Percentiles rank a stretch among this genome's conserved stretches.
phyloP scores from a whole-genome alignment of 1,140 invertebrate species.

The Platorchestia sp. region DNA sequence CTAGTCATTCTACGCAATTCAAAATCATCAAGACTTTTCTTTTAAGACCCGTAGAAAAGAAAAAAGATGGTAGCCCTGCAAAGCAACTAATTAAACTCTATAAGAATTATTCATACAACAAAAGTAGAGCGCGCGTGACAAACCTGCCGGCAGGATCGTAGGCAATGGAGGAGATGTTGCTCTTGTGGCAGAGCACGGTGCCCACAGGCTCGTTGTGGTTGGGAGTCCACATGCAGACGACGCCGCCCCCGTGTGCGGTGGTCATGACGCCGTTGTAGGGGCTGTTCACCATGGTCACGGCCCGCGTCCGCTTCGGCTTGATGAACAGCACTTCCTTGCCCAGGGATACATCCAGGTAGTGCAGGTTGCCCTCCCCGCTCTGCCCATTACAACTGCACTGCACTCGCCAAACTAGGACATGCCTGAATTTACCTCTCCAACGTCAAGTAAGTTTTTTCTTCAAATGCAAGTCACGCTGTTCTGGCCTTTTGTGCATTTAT shows the following conservation, averaged over 20 bases:
- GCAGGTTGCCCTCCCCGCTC: constrained; percentile 86
- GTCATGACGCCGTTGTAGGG: constrained; percentile 94
- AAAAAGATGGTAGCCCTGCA: too few species aligned
- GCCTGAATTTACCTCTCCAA: too few species aligned
- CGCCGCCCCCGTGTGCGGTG: constrained; percentile 90
- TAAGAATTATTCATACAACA: not conserved
- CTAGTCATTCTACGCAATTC: too few species aligned
- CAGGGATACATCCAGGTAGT: constrained; percentile 95
- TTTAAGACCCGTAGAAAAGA: too few species aligned
- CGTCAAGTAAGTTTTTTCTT: too few species aligned
- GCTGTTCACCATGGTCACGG: constrained; percentile 92
- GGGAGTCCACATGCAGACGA: constrained; percentile 95
- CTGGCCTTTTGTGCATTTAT: too few species aligned
- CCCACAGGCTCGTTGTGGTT: constrained; percentile 87
- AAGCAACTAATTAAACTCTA: too few species aligned
- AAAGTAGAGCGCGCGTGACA: not conserved
- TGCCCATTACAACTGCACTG: constrained; percentile 69
- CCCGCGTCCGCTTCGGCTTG: constrained; percentile 81
- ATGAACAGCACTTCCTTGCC: constrained; percentile 89
- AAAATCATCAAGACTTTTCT: too few species aligned
- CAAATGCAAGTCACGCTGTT: too few species aligned
- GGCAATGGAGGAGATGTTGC: constrained; percentile 83
- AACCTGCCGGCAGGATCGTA: constrained; percentile 88
- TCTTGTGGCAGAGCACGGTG: constrained; percentile 91
- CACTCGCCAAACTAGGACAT: not conserved